These are phyloP conservation scores for Motacilla alba DNA, from an alignment of 2,113 vertebrate species.

Conservation along the genomic window DNA sequence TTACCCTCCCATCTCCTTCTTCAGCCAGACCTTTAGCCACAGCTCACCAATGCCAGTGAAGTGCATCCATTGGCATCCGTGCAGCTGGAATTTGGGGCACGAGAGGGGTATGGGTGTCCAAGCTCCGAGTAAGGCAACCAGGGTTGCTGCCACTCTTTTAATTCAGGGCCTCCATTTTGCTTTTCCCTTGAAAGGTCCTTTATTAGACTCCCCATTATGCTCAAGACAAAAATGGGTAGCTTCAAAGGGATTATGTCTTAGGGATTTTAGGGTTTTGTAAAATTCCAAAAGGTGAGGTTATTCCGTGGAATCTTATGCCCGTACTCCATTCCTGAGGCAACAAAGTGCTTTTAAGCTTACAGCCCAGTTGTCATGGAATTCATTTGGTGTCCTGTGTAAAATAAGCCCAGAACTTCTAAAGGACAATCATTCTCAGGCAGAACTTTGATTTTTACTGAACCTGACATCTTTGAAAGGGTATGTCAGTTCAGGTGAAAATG, in stretches of 20 bases:
- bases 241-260: background rate
- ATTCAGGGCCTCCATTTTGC: background rate
- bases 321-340: background rate
- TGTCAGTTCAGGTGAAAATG: background rate
- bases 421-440: background rate
- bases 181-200: background rate
- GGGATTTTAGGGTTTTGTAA: background rate
- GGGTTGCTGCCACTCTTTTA: background rate
- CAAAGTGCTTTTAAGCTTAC: fast-evolving
- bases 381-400: background rate
- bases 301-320: background rate
- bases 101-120: fast-evolving
- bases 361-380: background rate
- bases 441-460: background rate
- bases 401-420: background rate
- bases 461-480: background rate
- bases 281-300: background rate
- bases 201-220: fast-evolving
- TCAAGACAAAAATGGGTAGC: background rate
- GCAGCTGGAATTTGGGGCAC: background rate
- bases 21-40: background rate
- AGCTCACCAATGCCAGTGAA: background rate
- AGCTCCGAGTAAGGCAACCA: background rate
- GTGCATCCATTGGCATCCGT: fast-evolving
- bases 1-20: background rate